Conservation (phyloP, 2,888 invertebrate species). For the Amiota mariae region DNA sequence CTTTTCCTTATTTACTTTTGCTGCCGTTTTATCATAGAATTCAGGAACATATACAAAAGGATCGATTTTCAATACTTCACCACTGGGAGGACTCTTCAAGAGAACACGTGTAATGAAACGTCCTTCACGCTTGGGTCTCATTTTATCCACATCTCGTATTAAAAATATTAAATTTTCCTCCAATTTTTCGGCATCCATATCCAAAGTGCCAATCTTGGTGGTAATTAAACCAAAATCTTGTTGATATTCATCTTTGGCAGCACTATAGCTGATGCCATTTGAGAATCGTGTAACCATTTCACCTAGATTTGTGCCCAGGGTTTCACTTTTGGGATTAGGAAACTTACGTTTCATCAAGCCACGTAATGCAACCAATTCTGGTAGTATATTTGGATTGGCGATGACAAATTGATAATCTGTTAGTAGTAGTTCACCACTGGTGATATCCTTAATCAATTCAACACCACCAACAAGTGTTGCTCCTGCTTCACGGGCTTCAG, state of each 20-base stretch:
- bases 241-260: slow-evolving; percentile 80
- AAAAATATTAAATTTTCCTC: slow-evolving; percentile 82
- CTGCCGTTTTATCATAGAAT: slow-evolving; percentile 53
- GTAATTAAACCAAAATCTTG: slow-evolving; percentile 82
- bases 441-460: slow-evolving; percentile 85
- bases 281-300: slow-evolving; percentile 79
- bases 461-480: slow-evolving; percentile 82
- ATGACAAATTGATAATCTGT: slow-evolving; percentile 83
- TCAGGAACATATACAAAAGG: slow-evolving; percentile 76
- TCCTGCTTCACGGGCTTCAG: slow-evolving; percentile 80
- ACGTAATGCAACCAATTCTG: slow-evolving; percentile 83
- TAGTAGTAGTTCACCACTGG: slow-evolving; percentile 80
- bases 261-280: slow-evolving; percentile 82
- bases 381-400: slow-evolving; percentile 85
- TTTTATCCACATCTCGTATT: slow-evolving; percentile 78
- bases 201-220: slow-evolving; percentile 81
- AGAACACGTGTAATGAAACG: slow-evolving; percentile 82
- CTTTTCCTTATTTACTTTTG: slow-evolving; percentile 42
- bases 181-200: slow-evolving; percentile 82
- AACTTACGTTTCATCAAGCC: slow-evolving; percentile 86
- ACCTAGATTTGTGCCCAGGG: slow-evolving; percentile 79
- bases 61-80: slow-evolving; percentile 81
- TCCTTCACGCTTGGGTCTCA: slow-evolving; percentile 81
- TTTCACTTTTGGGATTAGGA: slow-evolving; percentile 81
- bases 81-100: slow-evolving; percentile 78